A percentile compares a stretch with the other conserved stretches of the same genome.
Evolutionary conservation across 2,797 vertebrate species (phyloP).

Genomic region (Tokudaia muenninki): DNA sequence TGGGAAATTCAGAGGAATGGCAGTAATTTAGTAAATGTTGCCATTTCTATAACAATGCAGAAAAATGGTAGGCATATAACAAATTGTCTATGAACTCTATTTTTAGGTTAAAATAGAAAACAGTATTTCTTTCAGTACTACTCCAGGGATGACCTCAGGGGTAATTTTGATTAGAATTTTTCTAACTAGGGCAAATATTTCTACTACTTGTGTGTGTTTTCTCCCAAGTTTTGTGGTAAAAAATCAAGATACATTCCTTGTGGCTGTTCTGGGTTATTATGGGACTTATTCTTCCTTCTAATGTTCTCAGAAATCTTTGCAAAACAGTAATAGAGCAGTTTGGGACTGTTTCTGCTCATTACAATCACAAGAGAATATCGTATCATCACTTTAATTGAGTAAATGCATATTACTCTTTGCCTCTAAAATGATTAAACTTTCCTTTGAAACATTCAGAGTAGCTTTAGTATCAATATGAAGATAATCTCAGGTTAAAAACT

Average conservation of each 20-base stretch:
- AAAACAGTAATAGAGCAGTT: neutral
- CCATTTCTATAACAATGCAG: neutral
- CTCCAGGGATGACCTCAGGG: neutral
- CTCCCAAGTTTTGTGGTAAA: neutral
- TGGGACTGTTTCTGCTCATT: neutral
- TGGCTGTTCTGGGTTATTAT: constrained; percentile 11
- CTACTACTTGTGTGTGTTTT: neutral
- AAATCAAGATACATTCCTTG: neutral
- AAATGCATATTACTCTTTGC: neutral
- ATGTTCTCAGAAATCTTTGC: neutral
- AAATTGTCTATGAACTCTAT: neutral
- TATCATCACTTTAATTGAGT: neutral
- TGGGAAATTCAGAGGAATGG: neutral
- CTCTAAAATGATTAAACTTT: neutral
- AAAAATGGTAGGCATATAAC: neutral
- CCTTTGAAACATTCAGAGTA: neutral
- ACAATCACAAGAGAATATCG: neutral
- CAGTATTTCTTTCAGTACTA: constrained; percentile 1
- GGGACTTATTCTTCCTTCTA: neutral
- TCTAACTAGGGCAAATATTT: constrained; percentile 1
- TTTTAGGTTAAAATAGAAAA: neutral
- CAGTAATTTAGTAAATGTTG: constrained; percentile 31
- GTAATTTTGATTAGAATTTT: constrained; percentile 55
- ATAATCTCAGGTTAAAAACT: neutral
- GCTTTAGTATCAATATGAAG: neutral